A percentile compares a stretch with the other conserved stretches of the same genome.
phyloP scores from a whole-genome alignment of 1,140 invertebrate species.

The Acromyrmex charruanus region DNA sequence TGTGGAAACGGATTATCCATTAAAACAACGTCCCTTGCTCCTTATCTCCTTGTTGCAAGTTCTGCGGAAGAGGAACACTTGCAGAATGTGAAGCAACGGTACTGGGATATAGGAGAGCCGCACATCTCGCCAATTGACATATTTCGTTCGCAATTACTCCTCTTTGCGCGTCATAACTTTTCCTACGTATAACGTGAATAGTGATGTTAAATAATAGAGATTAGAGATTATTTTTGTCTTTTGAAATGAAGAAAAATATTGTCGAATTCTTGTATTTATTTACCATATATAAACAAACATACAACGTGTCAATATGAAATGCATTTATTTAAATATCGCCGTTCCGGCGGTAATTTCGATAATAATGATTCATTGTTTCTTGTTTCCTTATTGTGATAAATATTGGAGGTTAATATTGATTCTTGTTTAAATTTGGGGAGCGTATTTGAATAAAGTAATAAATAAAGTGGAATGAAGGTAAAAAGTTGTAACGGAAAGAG shows the following conservation, averaged over 20 bases:
- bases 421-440: neutral
- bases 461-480: neutral
- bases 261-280: neutral
- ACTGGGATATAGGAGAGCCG: neutral
- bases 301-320: neutral
- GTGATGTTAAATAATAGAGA: neutral
- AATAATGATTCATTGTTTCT: conserved; percentile 17
- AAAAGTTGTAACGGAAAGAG: neutral
- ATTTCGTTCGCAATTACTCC: conserved; percentile 35
- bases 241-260: conserved; percentile 20
- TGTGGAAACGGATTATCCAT: conserved; percentile 56
- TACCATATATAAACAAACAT: neutral
- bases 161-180: neutral
- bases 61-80: neutral
- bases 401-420: neutral
- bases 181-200: neutral
- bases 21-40: conserved; percentile 23
- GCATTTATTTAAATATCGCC: neutral
- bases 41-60: conserved; percentile 43
- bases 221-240: neutral
- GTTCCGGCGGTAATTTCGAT: neutral
- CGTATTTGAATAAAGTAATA: conserved; percentile 11
- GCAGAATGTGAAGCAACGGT: conserved; percentile 11
- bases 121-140: conserved; percentile 37
- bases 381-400: neutral